phyloP scores from a whole-genome alignment of 2,113 vertebrate species.

The Peromyscus maniculatus region DNA sequence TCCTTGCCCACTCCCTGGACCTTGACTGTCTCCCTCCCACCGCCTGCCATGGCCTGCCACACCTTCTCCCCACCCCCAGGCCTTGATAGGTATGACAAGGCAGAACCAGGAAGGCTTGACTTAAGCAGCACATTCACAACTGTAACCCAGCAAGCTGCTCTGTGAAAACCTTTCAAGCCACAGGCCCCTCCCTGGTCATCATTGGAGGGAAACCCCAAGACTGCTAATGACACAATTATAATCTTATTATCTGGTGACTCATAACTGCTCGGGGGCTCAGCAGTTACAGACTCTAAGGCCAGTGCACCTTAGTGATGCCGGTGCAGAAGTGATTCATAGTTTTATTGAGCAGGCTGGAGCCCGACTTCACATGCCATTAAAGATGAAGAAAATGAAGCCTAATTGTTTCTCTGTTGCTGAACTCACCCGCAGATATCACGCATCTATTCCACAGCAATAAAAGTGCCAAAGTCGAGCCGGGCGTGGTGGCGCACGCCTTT shows the following conservation, averaged over 20 bases:
- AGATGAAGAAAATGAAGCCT: background rate
- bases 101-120: background rate
- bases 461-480: fast-evolving
- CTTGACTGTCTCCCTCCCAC: background rate
- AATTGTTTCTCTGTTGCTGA: background rate
- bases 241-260: background rate
- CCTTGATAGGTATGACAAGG: fast-evolving
- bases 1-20: background rate
- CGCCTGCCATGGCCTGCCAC: background rate
- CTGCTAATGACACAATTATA: background rate
- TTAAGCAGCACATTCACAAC: background rate
- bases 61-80: fast-evolving
- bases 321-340: background rate
- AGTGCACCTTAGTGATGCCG: background rate
- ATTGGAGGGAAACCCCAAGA: too few species aligned
- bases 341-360: background rate
- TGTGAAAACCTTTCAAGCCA: background rate
- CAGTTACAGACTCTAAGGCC: background rate
- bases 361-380: background rate
- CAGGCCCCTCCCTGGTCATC: background rate
- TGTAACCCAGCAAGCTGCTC: background rate
- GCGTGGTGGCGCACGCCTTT: too few species aligned
- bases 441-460: background rate
- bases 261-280: background rate
- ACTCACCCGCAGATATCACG: too few species aligned